Evolutionary conservation across 2,888 invertebrate genomes (phyloP), one percentile per base, ranked within the genome.

Genomic region (Halocaridina rubra): DNA sequence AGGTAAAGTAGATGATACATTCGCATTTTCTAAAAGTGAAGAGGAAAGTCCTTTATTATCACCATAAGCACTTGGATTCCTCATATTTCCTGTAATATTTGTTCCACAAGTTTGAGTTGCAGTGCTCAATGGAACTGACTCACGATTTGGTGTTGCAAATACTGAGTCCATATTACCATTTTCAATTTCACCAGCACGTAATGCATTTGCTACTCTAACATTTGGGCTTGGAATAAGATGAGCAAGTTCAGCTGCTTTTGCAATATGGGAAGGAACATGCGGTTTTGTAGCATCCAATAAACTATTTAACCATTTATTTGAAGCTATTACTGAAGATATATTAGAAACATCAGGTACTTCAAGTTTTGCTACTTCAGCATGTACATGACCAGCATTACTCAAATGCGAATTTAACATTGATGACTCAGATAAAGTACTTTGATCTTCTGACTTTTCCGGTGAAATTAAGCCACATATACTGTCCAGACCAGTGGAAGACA

Each of bases 161-260:
- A 59, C 59, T 32, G 57, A 33, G 22, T 77, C 77, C 32, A 46
- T 1, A 16, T 67, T 3, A 33, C 77, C 61, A 77, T 82, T 71
- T 22, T 77, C 77, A 19, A 67, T 53, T 3, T 82, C 82, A n/a
- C 77, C 77, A 19, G 69, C 22, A 16, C 77, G 82, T 33, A 32
- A 16, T 29, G 39, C 32, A 59, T 22, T 61, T 22, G 82, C n/a
- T n/a, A 59, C 53, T 39, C 82, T 57, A 67, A 71, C 77, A 59
- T 33, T 77, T 33, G 75, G 81, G 22, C 75, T 81, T 13, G 84
- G 79, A 4, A 84, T 46, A 24, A 84, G 72, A 22, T 84, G 84
- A 74, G 84, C 84, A 61, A 84, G 72, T 67, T 84, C 84, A 19
- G 84, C 84, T 57, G 79, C 78, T 53, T 84, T 84, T 29, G 79